Percentiles rank a stretch among this genome's conserved stretches.
These are phyloP conservation scores for Pandion haliaetus DNA, from an alignment of 2,113 vertebrate genomes.

Conservation along the genomic window DNA sequence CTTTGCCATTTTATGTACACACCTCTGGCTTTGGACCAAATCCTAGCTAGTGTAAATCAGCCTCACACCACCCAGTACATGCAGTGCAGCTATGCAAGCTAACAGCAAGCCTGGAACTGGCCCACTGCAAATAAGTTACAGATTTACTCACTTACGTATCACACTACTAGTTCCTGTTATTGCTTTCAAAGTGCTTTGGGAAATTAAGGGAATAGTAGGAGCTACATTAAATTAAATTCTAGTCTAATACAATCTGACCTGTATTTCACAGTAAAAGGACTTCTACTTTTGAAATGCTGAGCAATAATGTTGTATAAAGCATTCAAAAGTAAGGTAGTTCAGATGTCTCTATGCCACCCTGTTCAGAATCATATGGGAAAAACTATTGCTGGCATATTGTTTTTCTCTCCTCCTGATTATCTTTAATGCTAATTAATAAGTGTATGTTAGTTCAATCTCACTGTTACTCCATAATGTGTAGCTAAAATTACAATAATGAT, in stretches of 20 bases:
- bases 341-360: neutral
- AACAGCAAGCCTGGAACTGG: neutral
- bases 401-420: neutral
- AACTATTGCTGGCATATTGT: neutral
- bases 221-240: neutral
- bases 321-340: neutral
- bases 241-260: neutral
- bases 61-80: neutral
- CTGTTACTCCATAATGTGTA: neutral
- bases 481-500: neutral
- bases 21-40: neutral
- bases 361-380: neutral
- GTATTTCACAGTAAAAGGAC: neutral
- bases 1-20: neutral
- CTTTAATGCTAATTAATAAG: slow-evolving; percentile 27
- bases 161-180: neutral
- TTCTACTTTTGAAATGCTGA: neutral
- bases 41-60: neutral
- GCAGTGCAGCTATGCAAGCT: neutral
- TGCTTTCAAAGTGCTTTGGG: slow-evolving; percentile 1
- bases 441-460: slow-evolving; percentile 12
- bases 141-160: neutral
- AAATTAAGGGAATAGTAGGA: neutral
- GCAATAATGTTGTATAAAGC: neutral
- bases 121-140: neutral